Conservation (phyloP, 2,113 vertebrate genomes). For the Meleagris gallopavo region DNA sequence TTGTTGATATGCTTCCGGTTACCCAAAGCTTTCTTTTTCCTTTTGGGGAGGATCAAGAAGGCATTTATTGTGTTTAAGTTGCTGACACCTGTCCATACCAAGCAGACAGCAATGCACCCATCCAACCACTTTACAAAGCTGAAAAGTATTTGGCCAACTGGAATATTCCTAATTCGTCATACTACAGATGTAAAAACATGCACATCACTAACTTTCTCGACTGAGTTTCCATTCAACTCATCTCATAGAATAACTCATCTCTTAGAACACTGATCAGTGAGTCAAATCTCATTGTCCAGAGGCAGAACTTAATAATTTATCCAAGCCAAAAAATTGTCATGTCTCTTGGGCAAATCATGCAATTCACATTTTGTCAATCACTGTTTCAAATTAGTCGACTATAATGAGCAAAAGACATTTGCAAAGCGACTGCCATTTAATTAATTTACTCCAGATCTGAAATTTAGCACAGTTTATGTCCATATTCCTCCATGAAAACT, state of each 20-base stretch:
- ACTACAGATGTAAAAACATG: background rate
- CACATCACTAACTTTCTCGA: background rate
- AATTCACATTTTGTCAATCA: background rate
- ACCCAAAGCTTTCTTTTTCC: background rate
- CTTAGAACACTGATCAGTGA: background rate
- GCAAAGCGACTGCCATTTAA: background rate
- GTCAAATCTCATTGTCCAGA: background rate
- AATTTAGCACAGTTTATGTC: background rate
- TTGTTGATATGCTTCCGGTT: background rate
- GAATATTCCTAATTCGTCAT: background rate
- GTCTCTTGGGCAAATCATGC: background rate
- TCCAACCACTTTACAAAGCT: too few relatives aligned
- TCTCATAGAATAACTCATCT: background rate
- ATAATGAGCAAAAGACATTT: background rate
- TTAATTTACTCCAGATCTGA: conserved; percentile 1
- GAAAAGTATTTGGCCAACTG: background rate
- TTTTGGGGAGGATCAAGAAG: background rate
- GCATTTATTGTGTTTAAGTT: background rate
- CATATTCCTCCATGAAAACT: background rate
- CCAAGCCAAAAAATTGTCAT: background rate
- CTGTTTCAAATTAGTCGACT: conserved; percentile 9
- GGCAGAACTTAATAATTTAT: background rate
- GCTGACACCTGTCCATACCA: background rate
- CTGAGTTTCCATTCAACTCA: background rate
- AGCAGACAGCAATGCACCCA: background rate